Evolutionary conservation across 2,797 vertebrate genomes (phyloP).

Genomic region (Hippoglossus hippoglossus): DNA sequence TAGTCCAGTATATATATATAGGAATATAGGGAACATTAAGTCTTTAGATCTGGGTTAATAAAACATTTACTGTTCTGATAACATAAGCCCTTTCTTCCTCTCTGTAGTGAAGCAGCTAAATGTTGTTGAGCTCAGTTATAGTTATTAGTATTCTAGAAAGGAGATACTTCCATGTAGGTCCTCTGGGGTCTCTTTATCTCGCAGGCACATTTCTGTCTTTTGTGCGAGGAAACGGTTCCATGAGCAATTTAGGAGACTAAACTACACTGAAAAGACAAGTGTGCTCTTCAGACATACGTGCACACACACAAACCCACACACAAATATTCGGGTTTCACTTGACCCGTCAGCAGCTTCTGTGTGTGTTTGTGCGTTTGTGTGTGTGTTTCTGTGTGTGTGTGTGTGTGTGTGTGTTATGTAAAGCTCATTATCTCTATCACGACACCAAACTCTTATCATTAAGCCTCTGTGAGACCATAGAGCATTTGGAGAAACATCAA

Average conservation of each 20-base stretch:
- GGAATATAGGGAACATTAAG: constrained; percentile 2
- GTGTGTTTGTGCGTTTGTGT: constrained; percentile 5
- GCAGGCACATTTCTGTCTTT: constrained; percentile 19
- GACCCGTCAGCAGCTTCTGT: constrained; percentile 23
- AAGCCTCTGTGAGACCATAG: constrained; percentile 61
- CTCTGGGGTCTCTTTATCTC: constrained; percentile 27
- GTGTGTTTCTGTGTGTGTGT: background rate
- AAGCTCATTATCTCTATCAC: constrained; percentile 74
- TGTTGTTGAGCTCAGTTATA: constrained; percentile 30
- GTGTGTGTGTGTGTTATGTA: constrained; percentile 49
- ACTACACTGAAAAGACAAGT: constrained; percentile 20
- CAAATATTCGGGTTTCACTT: constrained; percentile 12
- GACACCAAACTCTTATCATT: constrained; percentile 69
- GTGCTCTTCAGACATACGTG: background rate
- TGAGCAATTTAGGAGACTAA: constrained; percentile 14
- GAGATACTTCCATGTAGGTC: constrained; percentile 3
- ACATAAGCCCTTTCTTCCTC: constrained; percentile 13
- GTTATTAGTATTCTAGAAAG: constrained; percentile 31
- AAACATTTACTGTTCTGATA: background rate
- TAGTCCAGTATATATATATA: too few species aligned
- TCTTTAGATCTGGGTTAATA: constrained; percentile 5
- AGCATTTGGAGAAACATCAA: constrained; percentile 65
- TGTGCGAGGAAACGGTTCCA: constrained; percentile 6
- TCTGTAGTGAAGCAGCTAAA: background rate
- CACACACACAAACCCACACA: background rate